These are phyloP conservation scores for Virgularia gustaviana DNA, from an alignment of 92 coral and sea anemone species.

Conservation along the genomic window DNA sequence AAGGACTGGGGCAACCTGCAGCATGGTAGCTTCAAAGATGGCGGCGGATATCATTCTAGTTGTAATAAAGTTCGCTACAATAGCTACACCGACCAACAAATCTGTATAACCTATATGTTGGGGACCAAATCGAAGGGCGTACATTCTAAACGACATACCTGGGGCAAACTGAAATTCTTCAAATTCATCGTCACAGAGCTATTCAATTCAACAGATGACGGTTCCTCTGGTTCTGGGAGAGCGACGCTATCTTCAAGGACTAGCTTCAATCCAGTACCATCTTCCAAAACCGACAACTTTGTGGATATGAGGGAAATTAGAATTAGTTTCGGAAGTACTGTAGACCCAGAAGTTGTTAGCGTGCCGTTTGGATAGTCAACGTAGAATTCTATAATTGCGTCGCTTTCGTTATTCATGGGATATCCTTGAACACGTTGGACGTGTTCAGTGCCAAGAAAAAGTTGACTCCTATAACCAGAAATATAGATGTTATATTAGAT, in stretches of 20 bases:
- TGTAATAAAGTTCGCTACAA: background rate
- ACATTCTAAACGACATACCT: background rate
- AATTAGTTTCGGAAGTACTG: background rate
- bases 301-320: slow-evolving; percentile 19
- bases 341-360: background rate
- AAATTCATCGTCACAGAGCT: background rate
- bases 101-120: too few species aligned
- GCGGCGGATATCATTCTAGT: too few species aligned
- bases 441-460: background rate
- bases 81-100: too few species aligned
- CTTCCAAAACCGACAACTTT: background rate
- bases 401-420: background rate
- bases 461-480: slow-evolving; percentile 9
- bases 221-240: slow-evolving; percentile 9
- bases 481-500: too few species aligned
- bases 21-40: too few species aligned
- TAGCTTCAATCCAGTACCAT: background rate
- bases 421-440: slow-evolving; percentile 21
- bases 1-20: too few species aligned
- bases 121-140: background rate
- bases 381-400: slow-evolving; percentile 22
- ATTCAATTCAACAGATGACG: background rate
- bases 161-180: background rate
- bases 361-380: slow-evolving; percentile 12
- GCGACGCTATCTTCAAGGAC: slow-evolving; percentile 13